A percentile compares a stretch with the other conserved stretches of the same genome.
phyloP scores from a whole-genome alignment of 2,888 invertebrate genomes.

The Euzetes globulus region DNA sequence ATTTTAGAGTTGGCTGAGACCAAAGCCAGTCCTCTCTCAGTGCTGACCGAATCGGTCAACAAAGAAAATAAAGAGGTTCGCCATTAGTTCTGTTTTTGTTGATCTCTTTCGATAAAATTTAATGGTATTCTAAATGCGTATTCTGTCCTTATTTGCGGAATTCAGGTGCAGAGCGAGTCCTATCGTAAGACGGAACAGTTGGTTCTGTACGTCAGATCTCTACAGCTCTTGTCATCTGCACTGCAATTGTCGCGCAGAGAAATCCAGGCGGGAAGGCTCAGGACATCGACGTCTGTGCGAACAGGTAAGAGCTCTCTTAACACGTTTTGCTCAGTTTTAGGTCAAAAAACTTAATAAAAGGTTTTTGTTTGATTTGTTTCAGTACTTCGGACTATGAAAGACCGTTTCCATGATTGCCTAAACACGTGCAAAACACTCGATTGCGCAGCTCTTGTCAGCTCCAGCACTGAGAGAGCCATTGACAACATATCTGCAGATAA shows the following conservation, averaged over 20 bases:
- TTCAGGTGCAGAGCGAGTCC: slow-evolving; percentile 42
- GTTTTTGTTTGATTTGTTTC: slow-evolving; percentile 37
- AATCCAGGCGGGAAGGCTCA: slow-evolving; percentile 70
- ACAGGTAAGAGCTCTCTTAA: slow-evolving; percentile 37
- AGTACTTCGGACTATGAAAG: slow-evolving; percentile 84
- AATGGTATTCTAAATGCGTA: neutral
- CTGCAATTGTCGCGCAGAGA: slow-evolving; percentile 80
- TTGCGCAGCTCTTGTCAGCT: slow-evolving; percentile 52
- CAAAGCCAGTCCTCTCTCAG: slow-evolving; percentile 46
- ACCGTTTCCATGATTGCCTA: slow-evolving; percentile 80
- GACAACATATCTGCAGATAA: slow-evolving; percentile 70
- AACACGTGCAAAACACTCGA: slow-evolving; percentile 81
- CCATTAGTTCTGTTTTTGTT: neutral
- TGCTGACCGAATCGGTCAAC: slow-evolving; percentile 40
- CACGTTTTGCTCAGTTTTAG: neutral
- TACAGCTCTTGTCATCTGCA: slow-evolving; percentile 91
- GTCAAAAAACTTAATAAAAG: neutral
- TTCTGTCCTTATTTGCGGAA: neutral
- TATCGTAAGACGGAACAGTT: slow-evolving; percentile 65
- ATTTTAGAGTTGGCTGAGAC: slow-evolving; percentile 64
- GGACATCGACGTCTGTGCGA: slow-evolving; percentile 62
- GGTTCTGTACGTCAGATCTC: slow-evolving; percentile 76
- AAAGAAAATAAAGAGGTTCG: slow-evolving; percentile 40
- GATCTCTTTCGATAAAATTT: neutral
- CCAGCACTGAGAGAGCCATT: slow-evolving; percentile 54